Base-by-base conservation (phyloP, 2,113 vertebrate species). In the Zingel zingel region DNA sequence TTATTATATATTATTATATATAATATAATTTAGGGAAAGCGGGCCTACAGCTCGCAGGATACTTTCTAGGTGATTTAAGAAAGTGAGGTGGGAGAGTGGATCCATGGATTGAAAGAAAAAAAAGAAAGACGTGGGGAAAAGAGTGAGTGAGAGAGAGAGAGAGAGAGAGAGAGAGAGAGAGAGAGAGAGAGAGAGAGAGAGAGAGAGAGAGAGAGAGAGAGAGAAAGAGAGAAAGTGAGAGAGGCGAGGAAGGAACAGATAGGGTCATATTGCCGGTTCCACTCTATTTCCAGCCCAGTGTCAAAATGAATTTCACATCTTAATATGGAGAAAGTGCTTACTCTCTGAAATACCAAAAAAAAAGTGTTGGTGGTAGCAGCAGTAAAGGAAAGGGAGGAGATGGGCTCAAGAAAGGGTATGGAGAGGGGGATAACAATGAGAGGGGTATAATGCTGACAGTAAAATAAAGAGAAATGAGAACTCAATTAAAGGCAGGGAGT, bases 291-390 rank as follows among this genome's bases (percentile, higher is more conserved):
- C 74, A 94, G 86, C 83, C 84, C 85, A 88, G 90, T 94, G 92
- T 95, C 94, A 95, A 94, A 96, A 95, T 95, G 93, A 86, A 89
- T 95, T 96, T 96, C 94, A 95, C 92, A 91, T 95, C 95, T 95
- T 97, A 96, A 97, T 96, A 96, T 95, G 91, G 94, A 92, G 94
- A 97, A 97, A 97, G 91, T 96, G 95, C 95, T 97, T 97, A 96
- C 95, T 96, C 96, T 96, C 91, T 93, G 91, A 95, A 97, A 95
- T 92, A 95, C 91, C 80, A 77, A 83, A 93, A 91, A 56, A 92
- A 94, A 93, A 94, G 68, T 81, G 70, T 84, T 89, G 83, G 73
- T 91, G 86, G 92, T 84, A 53, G 86, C 74, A 81, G 88, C 61
- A 82, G 86, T 81, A 86, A 59, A 79, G 68, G 64, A 73, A 83